A percentile compares a stretch with the other conserved stretches of the same genome.
Evolutionary conservation across 1,140 invertebrate genomes (phyloP).

Genomic region (Pygmarrhopalites habei): DNA sequence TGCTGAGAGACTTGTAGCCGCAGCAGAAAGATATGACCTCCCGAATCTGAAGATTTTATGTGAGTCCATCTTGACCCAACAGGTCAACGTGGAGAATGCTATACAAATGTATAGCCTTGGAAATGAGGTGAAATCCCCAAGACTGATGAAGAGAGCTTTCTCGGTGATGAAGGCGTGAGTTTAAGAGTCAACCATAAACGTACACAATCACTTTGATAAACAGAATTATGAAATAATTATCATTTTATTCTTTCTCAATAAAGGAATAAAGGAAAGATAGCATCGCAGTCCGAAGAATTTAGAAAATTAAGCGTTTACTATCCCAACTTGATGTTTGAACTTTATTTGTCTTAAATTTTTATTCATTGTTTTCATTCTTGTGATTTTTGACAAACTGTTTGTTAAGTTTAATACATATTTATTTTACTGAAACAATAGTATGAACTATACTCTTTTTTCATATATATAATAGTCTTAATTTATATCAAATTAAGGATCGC

Average conservation of each 20-base stretch:
- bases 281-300: constrained; percentile 27
- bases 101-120: constrained; percentile 27
- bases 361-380: background rate
- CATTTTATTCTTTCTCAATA: constrained; percentile 13
- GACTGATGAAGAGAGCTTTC: constrained; percentile 19
- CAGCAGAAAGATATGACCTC: constrained; percentile 22
- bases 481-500: too few species aligned
- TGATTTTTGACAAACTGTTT: background rate
- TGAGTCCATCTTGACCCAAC: constrained; percentile 20
- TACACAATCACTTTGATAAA: background rate
- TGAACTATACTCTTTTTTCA: too few species aligned
- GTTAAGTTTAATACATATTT: background rate
- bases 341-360: constrained; percentile 22
- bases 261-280: constrained; percentile 32
- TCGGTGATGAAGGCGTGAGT: constrained; percentile 30
- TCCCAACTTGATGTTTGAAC: constrained; percentile 33
- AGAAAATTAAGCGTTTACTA: constrained; percentile 24
- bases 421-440: background rate
- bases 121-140: constrained; percentile 13
- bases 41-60: constrained; percentile 27
- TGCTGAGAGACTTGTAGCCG: constrained; percentile 20
- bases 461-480: too few species aligned
- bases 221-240: background rate
- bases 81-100: constrained; percentile 25
- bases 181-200: background rate